Percentiles rank a stretch among this genome's conserved stretches.
phyloP scores from a whole-genome alignment of 2,888 invertebrate genomes.

The Amiota minor region DNA sequence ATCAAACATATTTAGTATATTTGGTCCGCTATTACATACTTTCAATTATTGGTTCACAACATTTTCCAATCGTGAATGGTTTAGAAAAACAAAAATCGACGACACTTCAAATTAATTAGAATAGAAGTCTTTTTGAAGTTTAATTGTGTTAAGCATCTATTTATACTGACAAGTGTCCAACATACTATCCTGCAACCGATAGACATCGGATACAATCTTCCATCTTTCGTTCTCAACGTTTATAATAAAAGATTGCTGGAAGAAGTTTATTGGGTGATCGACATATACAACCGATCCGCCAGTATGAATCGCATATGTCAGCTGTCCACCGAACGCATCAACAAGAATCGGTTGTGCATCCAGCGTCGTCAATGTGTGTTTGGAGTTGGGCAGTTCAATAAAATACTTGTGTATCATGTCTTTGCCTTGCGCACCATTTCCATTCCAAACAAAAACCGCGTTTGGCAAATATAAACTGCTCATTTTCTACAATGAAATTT shows the following conservation, averaged over 20 bases:
- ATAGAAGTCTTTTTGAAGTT: no score
- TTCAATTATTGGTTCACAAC: no score
- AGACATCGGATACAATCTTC: no score
- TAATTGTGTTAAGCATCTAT: no score
- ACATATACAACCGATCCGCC: slow-evolving; percentile 87
- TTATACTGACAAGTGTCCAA: neutral
- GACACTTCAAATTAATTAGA: no score
- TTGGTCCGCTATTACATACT: no score
- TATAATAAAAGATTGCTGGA: slow-evolving; percentile 89
- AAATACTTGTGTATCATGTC: no score
- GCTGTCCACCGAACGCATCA: slow-evolving; percentile 82
- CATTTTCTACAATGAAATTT: slow-evolving; percentile 78
- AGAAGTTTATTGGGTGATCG: slow-evolving; percentile 78
- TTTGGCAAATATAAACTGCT: slow-evolving; percentile 87
- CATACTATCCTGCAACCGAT: slow-evolving; percentile 80
- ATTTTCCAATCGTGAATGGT: no score
- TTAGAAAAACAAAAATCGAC: no score
- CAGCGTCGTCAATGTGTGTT: slow-evolving; percentile 83
- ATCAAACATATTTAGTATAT: no score
- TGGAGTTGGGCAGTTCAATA: slow-evolving; percentile 87
- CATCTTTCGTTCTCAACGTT: slow-evolving; percentile 92
- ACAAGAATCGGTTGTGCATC: slow-evolving; percentile 91
- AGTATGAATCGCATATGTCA: slow-evolving; percentile 87
- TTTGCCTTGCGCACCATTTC: no score
- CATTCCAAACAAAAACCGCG: slow-evolving; percentile 92